Evolutionary conservation across 2,113 vertebrate species (phyloP), one percentile per base, ranked within the genome.

Genomic region (Anseranas semipalmata): DNA sequence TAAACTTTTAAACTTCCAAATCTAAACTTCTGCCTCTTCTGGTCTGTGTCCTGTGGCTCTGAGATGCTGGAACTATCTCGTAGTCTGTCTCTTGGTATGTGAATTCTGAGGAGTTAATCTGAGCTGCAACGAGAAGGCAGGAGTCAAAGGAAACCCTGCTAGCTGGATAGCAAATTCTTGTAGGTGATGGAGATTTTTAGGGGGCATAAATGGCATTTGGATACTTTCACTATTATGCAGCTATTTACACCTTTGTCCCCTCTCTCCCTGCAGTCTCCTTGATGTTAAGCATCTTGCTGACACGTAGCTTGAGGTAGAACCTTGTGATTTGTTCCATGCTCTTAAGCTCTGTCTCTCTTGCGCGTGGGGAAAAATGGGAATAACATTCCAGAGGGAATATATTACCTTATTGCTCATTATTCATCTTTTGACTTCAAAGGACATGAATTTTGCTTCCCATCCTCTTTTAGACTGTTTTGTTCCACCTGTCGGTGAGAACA

Each of bases 401-500:
- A 71, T 87, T 30, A 85, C 70, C 15, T 82, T 67, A 56, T 46
- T 89, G 37, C 73, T 95, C 24, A 70, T 89, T 93, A 84, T 87
- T 93, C 15, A 71, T 87, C 73, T 63, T 52, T 82, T 67, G 62
- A 74, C 33, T 96, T 93, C 84, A 84, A 80, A 90, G 67, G 37
- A 15, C 30, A 35, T 70, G 53, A 59, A 41, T 93, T 95, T 89
- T 93, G 27, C 78, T 90, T 93, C 66, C 41, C 20, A 43, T 85
- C 58, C 39, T 37, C 70, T 89, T 91, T 90, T 83, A 92, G 81
- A 41, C 43, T 89, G 72, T 92, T 82, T 93, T 75, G 37, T 89
- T 95, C 70, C 80, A 77, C 16, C 46, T 85, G 85, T 94, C 66
- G 85, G 35, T 4, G 6, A 52, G 70, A 87, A 14, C 1, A 14